Evolutionary conservation across 2,113 vertebrate species (phyloP), one percentile per base, ranked within the genome.

Genomic region (Benitochromis conjunctus): DNA sequence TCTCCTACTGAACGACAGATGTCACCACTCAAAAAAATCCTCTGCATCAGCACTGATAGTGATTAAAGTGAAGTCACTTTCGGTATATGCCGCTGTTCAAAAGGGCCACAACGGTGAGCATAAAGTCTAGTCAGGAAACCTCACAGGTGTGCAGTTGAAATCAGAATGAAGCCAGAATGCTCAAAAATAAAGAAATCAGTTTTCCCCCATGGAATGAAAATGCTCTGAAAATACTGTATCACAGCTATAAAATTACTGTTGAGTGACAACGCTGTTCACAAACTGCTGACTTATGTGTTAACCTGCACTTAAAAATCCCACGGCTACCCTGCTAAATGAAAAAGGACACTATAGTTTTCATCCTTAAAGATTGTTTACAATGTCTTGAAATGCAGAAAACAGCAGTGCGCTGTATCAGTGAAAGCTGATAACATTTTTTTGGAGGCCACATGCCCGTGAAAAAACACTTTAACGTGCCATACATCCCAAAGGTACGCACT

Each of bases 401-500:
- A 62, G 62, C 69, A 64, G 10, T 51, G 76, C 3, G 29, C 9
- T 14, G 6, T 88, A 82, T 90, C 66, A 81, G 57, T 74, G 18
- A 80, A 34, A 21, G 51, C 11, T 46, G 57, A 77, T 76, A 53
- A 55, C 18, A 53, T n/a, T 11, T 29, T 29, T 29, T 77, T 79
- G 38, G 54, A 85, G 64, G 54, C 38, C 53, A 79, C 51, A 69
- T 83, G 55, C 57, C 64, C 11, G 55, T 79, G 64, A 29, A 83
- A 80, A 88, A 86, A 80, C 19, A 77, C 57, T 80, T 88, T 53
- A 54, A 53, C 60, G 54, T 66, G 31, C 34, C 64, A 58, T 54
- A 24, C 56, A 79, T 60, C 85, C 88, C 84, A 82, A 46, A 83
- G 76, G 85, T 78, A 64, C 71, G 16, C 31, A 51, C 56, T 84